phyloP scores from a whole-genome alignment of 1,140 invertebrate genomes.

The Ooceraea biroi region DNA sequence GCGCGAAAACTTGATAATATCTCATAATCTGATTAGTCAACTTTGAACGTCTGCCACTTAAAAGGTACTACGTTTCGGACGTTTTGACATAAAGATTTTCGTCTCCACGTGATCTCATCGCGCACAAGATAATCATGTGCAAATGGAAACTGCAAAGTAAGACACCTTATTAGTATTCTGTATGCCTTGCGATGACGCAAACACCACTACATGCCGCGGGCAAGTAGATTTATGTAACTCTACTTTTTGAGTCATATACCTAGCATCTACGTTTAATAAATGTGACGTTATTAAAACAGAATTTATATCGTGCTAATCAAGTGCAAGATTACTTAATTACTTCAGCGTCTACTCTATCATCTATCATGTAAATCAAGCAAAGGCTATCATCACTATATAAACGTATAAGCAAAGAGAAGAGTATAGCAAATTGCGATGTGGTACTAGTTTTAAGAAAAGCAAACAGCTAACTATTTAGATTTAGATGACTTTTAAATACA shows the following conservation, averaged over 20 bases:
- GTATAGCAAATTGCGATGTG: neutral
- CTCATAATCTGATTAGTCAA: too few relatives aligned
- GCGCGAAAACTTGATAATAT: too few relatives aligned
- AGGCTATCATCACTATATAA: too few relatives aligned
- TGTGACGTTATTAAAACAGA: neutral
- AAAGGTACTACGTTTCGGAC: too few relatives aligned
- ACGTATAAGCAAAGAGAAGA: too few relatives aligned
- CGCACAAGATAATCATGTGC: constrained; percentile 10
- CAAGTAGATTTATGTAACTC: constrained; percentile 8
- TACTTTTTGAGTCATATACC: neutral
- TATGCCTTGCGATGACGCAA: neutral
- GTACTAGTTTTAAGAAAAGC: too few relatives aligned
- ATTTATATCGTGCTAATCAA: neutral
- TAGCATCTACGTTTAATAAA: neutral
- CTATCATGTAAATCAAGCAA: neutral
- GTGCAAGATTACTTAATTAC: neutral
- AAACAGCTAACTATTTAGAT: too few relatives aligned
- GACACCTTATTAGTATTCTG: neutral
- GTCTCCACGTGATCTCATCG: too few relatives aligned
- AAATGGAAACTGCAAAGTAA: constrained; percentile 8
- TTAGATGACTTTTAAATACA: neutral
- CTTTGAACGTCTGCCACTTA: too few relatives aligned
- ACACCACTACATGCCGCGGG: neutral
- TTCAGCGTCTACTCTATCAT: neutral
- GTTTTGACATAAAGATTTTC: too few relatives aligned